phyloP scores from a whole-genome alignment of 64 coral and sea anemone genomes.

The Porites lutea region DNA sequence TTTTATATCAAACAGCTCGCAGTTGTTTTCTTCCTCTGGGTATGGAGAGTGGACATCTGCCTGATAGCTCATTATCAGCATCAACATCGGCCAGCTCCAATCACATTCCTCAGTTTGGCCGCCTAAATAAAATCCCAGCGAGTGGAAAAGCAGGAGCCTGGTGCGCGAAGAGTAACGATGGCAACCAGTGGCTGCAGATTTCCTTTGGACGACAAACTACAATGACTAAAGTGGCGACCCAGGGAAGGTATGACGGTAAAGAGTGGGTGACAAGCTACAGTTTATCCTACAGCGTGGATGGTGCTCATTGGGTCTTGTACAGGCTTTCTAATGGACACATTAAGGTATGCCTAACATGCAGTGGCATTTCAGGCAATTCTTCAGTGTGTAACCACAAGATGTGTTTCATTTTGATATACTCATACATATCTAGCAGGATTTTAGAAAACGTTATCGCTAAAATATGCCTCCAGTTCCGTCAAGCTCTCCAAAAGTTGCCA shows the following conservation, averaged over 20 bases:
- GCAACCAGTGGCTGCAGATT: slow-evolving; percentile 33
- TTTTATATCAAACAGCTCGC: not conserved
- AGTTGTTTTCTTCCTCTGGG: slow-evolving; percentile 39
- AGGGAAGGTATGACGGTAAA: slow-evolving; percentile 1
- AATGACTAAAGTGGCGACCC: slow-evolving; percentile 44
- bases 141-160: not conserved
- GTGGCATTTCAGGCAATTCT: no score
- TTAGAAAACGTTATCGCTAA: no score
- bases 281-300: slow-evolving; percentile 50
- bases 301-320: slow-evolving; percentile 29
- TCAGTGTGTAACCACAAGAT: no score
- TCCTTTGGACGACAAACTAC: slow-evolving; percentile 9
- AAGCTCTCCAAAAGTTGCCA: no score
- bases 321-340: slow-evolving; percentile 34
- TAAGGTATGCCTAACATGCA: slow-evolving; percentile 1
- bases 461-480: no score
- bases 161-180: slow-evolving; percentile 8
- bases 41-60: slow-evolving; percentile 20
- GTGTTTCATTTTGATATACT: no score
- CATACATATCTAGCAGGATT: no score
- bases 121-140: slow-evolving; percentile 2
- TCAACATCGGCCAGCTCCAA: not conserved
- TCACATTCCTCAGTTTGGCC: slow-evolving; percentile 3
- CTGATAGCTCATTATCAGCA: slow-evolving; percentile 26
- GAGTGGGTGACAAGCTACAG: slow-evolving; percentile 39